These are phyloP conservation scores for Lepidurus arcticus DNA, from an alignment of 1,140 invertebrate species.

Conservation along the genomic window DNA sequence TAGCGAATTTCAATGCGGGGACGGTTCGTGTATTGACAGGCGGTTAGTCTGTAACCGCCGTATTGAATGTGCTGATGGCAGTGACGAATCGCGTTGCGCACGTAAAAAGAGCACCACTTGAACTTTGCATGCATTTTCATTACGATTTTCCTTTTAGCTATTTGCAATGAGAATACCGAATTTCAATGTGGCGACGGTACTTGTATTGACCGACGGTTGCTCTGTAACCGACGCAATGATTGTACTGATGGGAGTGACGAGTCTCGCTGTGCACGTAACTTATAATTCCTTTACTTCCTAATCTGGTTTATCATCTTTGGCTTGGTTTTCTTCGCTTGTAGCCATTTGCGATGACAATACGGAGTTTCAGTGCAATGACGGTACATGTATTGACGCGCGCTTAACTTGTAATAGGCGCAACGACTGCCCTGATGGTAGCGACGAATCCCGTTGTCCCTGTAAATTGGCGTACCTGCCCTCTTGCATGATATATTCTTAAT, in stretches of 20 bases:
- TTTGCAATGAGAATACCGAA: not conserved
- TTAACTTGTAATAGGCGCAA: constrained; percentile 59
- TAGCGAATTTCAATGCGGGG: constrained; percentile 61
- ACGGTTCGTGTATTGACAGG: constrained; percentile 60
- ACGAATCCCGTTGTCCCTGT: constrained; percentile 51
- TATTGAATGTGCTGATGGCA: constrained; percentile 67
- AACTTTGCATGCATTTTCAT: constrained; percentile 6
- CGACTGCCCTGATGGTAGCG: constrained; percentile 67
- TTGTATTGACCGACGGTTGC: constrained; percentile 55
- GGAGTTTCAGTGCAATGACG: constrained; percentile 53
- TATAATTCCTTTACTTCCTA: not conserved
- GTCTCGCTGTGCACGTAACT: constrained; percentile 48
- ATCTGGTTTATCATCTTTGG: not conserved
- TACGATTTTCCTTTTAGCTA: not conserved
- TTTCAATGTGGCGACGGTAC: constrained; percentile 45
- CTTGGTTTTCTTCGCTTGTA: not conserved
- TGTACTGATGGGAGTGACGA: constrained; percentile 70
- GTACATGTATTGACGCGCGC: constrained; percentile 45
- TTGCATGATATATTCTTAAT: not conserved
- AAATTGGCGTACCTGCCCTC: not conserved
- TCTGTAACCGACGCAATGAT: constrained; percentile 60
- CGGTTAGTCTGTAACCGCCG: constrained; percentile 69
- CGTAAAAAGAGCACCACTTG: not conserved
- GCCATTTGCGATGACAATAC: constrained; percentile 40
- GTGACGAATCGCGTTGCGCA: constrained; percentile 57